Evolutionary conservation across 1,140 invertebrate genomes (phyloP), one percentile per base, ranked within the genome.

Genomic region (Matsumurasca onukii): DNA sequence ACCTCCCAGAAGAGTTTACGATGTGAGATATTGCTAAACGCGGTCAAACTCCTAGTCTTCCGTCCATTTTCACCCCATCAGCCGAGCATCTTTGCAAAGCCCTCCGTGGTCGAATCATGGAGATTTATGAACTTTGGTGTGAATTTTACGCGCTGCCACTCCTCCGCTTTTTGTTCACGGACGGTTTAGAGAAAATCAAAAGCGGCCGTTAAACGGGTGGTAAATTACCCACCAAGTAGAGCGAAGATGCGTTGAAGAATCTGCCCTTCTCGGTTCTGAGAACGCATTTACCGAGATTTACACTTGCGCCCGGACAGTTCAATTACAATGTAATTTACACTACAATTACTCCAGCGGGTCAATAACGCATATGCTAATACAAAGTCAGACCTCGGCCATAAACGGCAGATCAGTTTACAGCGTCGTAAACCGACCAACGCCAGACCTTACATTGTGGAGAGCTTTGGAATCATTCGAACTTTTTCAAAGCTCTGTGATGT

Each of bases 281-380:
- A 59, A 59, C 30, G 55, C 55, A 27, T 59, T 59, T 59, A 59
- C 55, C 13, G 55, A 59, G 55, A 59, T 59, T 59, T 59, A 59
- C 55, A 59, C 55, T 59, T 59, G 55, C 55, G 55, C 5, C 24
- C 24, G 25, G 55, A 59, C 55, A 59, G 55, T 59, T 59, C 55
- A 59, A 59, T 59, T 59, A 59, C 55, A 59, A 59, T 59, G 55
- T 59, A 59, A 59, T 59, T 59, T 59, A 59, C 55, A 59, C 55
- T 59, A 59, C 55, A 59, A 59, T 59, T 59, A 59, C 55, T 59
- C 55, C 55, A n/a, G 49, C 49, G 22, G 24, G 55, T 27, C 55
- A 59, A 59, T 59, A 27, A 59, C 55, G 55, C 24, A 27, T 59
- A 59, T 59, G 55, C 55, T 59, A 59, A 59, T 59, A 59, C 55